Conservation (phyloP, 92 coral and sea anemone genomes). For the Zoanthus sociatus region DNA sequence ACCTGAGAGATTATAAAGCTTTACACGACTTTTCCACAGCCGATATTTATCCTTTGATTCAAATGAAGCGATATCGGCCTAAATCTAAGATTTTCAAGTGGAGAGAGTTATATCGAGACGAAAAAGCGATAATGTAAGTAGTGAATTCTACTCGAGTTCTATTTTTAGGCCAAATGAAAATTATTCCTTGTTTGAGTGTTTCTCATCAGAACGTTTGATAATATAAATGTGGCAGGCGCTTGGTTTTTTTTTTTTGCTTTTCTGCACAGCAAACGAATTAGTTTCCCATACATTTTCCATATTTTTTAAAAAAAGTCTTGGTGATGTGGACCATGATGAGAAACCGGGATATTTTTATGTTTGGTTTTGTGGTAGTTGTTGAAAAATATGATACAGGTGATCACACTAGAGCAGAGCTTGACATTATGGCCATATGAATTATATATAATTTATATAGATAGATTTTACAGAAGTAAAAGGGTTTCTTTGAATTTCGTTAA, state of each 20-base stretch:
- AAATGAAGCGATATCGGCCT: constrained; percentile 1
- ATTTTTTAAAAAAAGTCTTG: neutral
- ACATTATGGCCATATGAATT: constrained; percentile 1
- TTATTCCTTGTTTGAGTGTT: constrained; percentile 2
- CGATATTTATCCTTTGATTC: neutral
- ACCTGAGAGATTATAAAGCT: neutral
- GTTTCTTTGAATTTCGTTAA: neutral
- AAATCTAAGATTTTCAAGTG: constrained; percentile 13
- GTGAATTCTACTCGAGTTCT: neutral
- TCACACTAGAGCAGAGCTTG: constrained; percentile 2
- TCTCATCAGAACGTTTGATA: neutral
- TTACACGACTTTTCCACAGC: neutral
- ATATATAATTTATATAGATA: neutral
- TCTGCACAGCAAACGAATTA: neutral
- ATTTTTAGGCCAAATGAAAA: neutral
- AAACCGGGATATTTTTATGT: constrained; percentile 3
- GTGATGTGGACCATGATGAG: neutral
- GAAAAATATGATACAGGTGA: neutral
- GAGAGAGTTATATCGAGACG: constrained; percentile 5
- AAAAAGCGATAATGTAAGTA: neutral
- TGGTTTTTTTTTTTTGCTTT: constrained; percentile 1
- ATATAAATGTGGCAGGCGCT: neutral
- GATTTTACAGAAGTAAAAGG: neutral
- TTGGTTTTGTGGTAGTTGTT: neutral
- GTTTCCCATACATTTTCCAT: neutral